phyloP scores from a whole-genome alignment of 2,888 invertebrate genomes.

The Drosophila quinaria region DNA sequence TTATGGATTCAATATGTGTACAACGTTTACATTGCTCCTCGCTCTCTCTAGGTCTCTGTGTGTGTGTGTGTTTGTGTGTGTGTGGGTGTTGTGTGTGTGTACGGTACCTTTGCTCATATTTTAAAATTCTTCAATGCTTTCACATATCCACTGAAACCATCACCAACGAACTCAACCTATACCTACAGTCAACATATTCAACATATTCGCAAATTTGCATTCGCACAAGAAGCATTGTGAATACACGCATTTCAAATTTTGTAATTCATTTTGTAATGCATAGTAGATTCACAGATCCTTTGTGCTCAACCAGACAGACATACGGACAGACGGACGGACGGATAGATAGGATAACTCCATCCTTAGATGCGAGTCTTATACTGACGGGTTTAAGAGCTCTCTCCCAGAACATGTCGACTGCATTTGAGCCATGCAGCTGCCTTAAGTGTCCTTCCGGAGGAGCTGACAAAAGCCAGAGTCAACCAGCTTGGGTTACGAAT shows the following conservation, averaged over 20 bases:
- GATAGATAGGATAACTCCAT: conserved; percentile 2
- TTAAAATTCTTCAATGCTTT: conserved; percentile 62
- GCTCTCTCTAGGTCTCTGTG: neutral
- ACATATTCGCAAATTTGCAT: conserved; percentile 49
- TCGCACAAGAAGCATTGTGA: conserved; percentile 62
- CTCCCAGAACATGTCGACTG: conserved; percentile 4
- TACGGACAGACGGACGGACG: neutral
- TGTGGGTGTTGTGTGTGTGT: conserved; percentile 13
- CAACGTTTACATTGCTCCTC: conserved; percentile 55
- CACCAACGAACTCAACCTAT: neutral
- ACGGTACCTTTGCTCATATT: conserved; percentile 58
- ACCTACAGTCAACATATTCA: neutral
- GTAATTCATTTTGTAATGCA: conserved; percentile 73
- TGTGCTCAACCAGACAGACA: conserved; percentile 16
- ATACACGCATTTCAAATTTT: conserved; percentile 63
- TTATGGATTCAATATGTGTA: conserved; percentile 80
- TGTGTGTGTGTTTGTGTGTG: neutral
- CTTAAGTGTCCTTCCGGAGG: conserved; percentile 9
- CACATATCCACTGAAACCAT: conserved; percentile 9
- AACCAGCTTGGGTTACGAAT: conserved; percentile 8
- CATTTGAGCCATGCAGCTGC: conserved; percentile 11
- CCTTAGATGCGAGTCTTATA: conserved; percentile 2
- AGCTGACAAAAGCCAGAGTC: conserved; percentile 6
- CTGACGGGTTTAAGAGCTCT: conserved; percentile 9
- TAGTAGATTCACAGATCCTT: conserved; percentile 29